Percentiles rank a stretch among this genome's conserved stretches.
These are phyloP conservation scores for Pagetopsis macropterus DNA, from an alignment of 2,797 vertebrate species.

Conservation along the genomic window DNA sequence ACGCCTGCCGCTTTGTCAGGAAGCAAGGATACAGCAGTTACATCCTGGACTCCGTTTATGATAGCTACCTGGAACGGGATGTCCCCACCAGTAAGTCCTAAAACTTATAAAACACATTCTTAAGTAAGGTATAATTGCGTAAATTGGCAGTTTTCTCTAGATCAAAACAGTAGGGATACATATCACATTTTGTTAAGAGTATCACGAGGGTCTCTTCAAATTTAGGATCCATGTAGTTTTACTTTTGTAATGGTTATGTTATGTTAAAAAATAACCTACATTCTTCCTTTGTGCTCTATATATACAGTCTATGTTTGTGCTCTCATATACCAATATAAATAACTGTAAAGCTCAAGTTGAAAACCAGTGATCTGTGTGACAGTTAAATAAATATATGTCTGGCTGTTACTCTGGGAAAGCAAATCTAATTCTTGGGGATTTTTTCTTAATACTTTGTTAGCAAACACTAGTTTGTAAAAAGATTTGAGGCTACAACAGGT, in stretches of 20 bases:
- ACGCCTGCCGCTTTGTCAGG: conserved; percentile 89
- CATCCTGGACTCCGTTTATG: conserved; percentile 82
- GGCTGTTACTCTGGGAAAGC: neutral
- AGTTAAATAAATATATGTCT: neutral
- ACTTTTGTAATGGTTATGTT: neutral
- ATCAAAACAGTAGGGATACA: neutral
- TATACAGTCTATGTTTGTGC: neutral
- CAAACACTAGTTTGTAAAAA: neutral
- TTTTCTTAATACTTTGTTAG: neutral
- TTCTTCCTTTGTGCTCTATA: neutral
- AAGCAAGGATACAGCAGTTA: conserved; percentile 88
- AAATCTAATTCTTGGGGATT: neutral
- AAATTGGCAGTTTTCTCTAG: too few species aligned
- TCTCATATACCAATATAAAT: neutral
- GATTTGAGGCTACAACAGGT: conserved; percentile 10
- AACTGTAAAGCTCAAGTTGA: neutral
- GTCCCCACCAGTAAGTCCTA: conserved; percentile 59
- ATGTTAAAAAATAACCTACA: too few species aligned
- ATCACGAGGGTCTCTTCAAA: neutral
- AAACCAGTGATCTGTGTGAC: neutral
- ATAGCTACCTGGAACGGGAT: conserved; percentile 68
- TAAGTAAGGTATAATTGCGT: neutral
- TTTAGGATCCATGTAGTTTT: neutral
- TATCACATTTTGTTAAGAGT: neutral
- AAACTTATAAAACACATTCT: neutral